Evolutionary conservation across 2,888 invertebrate genomes (phyloP).

Genomic region (Merodon equestris): DNA sequence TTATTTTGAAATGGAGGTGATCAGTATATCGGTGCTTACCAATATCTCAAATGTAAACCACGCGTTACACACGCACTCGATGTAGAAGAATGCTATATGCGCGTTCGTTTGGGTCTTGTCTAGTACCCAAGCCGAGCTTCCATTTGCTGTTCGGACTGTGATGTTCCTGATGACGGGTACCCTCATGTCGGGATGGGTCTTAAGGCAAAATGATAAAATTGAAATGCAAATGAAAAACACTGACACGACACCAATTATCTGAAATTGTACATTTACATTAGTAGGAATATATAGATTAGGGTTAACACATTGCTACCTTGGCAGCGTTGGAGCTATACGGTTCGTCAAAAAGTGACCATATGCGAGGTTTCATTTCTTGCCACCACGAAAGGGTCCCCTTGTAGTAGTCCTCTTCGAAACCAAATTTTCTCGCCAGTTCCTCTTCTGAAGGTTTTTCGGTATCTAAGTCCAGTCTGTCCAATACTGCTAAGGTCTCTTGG

Average conservation of each 20-base stretch:
- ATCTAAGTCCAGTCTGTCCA: slow-evolving; percentile 98
- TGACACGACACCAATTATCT: slow-evolving; percentile 98
- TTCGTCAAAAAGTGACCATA: slow-evolving; percentile 99
- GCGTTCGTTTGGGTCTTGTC: slow-evolving; percentile 97
- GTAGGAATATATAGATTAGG: not conserved
- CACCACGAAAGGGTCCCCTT: slow-evolving; percentile 95
- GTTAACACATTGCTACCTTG: slow-evolving; percentile 85
- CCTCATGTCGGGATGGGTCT: slow-evolving; percentile 99
- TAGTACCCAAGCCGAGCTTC: slow-evolving; percentile 88
- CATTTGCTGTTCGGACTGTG: slow-evolving; percentile 87
- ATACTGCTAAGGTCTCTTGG: slow-evolving; percentile 97
- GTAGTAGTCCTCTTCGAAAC: slow-evolving; percentile 96
- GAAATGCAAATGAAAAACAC: slow-evolving; percentile 99
- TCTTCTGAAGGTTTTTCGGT: slow-evolving; percentile 99
- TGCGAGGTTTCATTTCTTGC: slow-evolving; percentile 97
- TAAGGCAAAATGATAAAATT: slow-evolving; percentile 99
- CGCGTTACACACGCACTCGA: slow-evolving; percentile 98
- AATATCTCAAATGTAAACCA: slow-evolving; percentile 99
- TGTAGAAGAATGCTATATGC: slow-evolving; percentile 98
- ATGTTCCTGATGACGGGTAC: slow-evolving; percentile 92
- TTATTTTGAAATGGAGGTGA: too few relatives aligned
- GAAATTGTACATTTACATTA: slow-evolving; percentile 71
- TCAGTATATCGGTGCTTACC: slow-evolving; percentile 72
- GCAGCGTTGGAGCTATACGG: slow-evolving; percentile 98
- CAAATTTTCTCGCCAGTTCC: slow-evolving; percentile 98